Conservation (phyloP, 2,888 invertebrate species). For the Lasius fuliginosus region DNA sequence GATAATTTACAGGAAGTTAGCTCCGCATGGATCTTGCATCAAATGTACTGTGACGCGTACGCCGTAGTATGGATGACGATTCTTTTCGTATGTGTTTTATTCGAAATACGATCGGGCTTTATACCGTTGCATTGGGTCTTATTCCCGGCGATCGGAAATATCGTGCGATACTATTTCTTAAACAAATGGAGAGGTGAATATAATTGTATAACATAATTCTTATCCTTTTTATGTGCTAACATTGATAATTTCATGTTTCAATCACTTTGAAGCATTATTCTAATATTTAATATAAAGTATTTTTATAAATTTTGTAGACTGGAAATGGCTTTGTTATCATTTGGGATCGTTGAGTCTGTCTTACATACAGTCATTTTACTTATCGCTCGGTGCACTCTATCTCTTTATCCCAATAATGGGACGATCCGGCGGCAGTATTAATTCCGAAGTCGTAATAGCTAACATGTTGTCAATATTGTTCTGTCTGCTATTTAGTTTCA, state of each 20-base stretch:
- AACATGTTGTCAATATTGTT: conserved; percentile 86
- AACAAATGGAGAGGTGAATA: conserved; percentile 87
- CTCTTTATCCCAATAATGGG: conserved; percentile 95
- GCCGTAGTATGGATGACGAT: conserved; percentile 88
- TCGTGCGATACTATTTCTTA: conserved; percentile 87
- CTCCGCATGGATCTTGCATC: conserved; percentile 88
- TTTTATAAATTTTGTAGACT: conserved; percentile 84
- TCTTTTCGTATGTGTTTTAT: conserved; percentile 87
- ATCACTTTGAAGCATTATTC: conserved; percentile 4
- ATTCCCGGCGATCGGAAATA: conserved; percentile 88
- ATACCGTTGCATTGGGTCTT: conserved; percentile 90
- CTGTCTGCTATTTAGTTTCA: conserved; percentile 86
- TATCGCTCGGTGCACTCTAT: conserved; percentile 90
- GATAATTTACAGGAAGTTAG: conserved; percentile 78
- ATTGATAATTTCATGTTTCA: conserved; percentile 3
- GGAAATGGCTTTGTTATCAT: conserved; percentile 88
- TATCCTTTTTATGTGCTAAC: conserved; percentile 24
- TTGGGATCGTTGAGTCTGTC: conserved; percentile 88
- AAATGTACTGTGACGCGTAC: conserved; percentile 88
- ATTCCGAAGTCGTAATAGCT: conserved; percentile 91
- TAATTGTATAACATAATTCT: neutral
- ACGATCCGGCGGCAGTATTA: conserved; percentile 90
- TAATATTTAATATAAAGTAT: neutral
- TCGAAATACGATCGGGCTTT: conserved; percentile 90
- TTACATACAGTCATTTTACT: conserved; percentile 90